Conservation (phyloP, 2,113 vertebrate species). For the Atlantisia rogersi region DNA sequence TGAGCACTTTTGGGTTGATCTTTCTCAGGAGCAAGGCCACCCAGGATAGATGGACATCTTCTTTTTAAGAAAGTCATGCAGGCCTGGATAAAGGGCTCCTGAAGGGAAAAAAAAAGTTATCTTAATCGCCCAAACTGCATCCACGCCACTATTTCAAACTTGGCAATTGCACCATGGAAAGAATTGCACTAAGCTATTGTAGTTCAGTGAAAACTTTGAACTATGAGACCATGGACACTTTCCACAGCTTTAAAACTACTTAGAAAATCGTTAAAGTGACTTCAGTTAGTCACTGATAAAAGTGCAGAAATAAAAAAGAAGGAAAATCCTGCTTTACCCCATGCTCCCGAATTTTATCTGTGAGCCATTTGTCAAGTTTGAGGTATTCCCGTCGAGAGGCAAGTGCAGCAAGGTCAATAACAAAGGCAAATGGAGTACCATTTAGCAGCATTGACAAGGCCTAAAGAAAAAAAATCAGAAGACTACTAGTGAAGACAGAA, state of each 20-base stretch:
- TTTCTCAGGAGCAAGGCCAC: constrained; percentile 96
- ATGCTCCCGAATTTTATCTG: constrained; percentile 99
- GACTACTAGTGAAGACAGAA: constrained; percentile 48
- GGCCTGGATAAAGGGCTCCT: constrained; percentile 99
- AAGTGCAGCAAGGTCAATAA: constrained; percentile 99
- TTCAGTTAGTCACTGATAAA: constrained; percentile 30
- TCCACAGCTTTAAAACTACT: constrained; percentile 39
- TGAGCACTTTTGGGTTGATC: constrained; percentile 99
- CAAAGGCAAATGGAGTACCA: constrained; percentile 99
- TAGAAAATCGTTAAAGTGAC: background rate
- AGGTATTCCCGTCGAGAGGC: constrained; percentile 99
- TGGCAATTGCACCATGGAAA: constrained; percentile 21
- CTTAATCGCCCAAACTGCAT: background rate
- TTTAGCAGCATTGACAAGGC: constrained; percentile 99
- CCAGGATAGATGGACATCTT: constrained; percentile 97
- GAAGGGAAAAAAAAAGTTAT: background rate
- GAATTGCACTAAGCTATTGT: constrained; percentile 6
- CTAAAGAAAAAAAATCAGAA: constrained; percentile 76
- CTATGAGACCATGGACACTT: background rate
- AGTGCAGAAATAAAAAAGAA: constrained; percentile 57
- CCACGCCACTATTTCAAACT: constrained; percentile 21
- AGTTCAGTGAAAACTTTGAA: background rate
- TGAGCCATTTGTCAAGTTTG: constrained; percentile 99
- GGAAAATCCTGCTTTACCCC: constrained; percentile 85
- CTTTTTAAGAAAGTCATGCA: constrained; percentile 98